Evolutionary conservation across 1,140 invertebrate species (phyloP).

Genomic region (Drosophila lini): DNA sequence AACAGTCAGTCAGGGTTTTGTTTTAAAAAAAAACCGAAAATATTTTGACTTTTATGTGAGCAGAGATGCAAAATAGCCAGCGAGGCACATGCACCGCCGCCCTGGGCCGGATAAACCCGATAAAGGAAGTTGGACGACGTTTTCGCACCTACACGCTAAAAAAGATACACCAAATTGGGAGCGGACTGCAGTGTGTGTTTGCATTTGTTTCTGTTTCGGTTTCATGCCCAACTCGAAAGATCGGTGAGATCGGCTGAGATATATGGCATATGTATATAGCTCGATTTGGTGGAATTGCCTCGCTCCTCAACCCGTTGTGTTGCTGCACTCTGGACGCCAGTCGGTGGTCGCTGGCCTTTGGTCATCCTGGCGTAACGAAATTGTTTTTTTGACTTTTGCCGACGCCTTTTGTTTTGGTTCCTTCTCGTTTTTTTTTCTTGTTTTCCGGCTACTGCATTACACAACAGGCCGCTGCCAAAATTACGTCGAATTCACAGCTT

Average conservation of each 20-base stretch:
- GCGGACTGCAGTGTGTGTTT: slow-evolving; percentile 53
- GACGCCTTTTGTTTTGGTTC: slow-evolving; percentile 19
- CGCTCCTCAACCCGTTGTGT: slow-evolving; percentile 33
- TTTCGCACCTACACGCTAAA: slow-evolving; percentile 67
- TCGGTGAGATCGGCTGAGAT: slow-evolving; percentile 32
- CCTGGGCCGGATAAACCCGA: slow-evolving; percentile 15
- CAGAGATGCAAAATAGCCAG: slow-evolving; percentile 49
- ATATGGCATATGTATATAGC: slow-evolving; percentile 13
- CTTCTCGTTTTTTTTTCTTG: slow-evolving; percentile 3
- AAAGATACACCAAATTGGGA: slow-evolving; percentile 47
- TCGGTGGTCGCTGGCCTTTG: slow-evolving; percentile 51
- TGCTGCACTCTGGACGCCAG: slow-evolving; percentile 4
- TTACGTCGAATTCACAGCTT: slow-evolving; percentile 57
- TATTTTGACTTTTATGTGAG: slow-evolving; percentile 57
- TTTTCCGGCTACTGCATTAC: slow-evolving; percentile 55
- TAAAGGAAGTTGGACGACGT: slow-evolving; percentile 58
- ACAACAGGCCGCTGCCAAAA: slow-evolving; percentile 50
- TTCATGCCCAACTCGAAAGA: slow-evolving; percentile 43
- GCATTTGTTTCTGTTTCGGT: slow-evolving; percentile 57
- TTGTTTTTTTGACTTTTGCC: slow-evolving; percentile 61
- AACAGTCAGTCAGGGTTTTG: slow-evolving; percentile 4
- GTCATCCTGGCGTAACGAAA: slow-evolving; percentile 54
- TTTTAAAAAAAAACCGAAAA: slow-evolving; percentile 26
- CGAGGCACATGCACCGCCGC: slow-evolving; percentile 1
- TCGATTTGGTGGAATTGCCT: slow-evolving; percentile 40